Conservation (phyloP, 2,888 invertebrate species). For the Parochlus steinenii region DNA sequence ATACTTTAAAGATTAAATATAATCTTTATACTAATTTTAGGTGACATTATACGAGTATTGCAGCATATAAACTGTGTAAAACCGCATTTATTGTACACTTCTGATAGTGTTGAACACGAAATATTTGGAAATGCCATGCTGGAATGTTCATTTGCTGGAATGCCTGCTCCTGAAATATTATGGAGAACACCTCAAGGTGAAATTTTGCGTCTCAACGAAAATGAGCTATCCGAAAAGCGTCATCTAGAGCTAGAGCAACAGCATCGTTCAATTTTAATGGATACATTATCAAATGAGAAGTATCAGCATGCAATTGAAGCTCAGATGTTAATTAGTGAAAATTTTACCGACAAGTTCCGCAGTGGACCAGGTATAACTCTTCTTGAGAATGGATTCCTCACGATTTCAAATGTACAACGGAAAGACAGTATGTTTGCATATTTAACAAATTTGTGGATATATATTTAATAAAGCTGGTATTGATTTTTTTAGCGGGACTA, state of each 20-base stretch:
- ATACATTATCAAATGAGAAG: constrained; percentile 18
- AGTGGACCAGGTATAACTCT: constrained; percentile 39
- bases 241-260: constrained; percentile 13
- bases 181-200: constrained; percentile 68
- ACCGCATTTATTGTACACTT: constrained; percentile 41
- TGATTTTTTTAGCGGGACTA: too few relatives aligned
- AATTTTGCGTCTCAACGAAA: constrained; percentile 56
- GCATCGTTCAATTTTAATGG: constrained; percentile 8
- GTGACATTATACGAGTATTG: constrained; percentile 52
- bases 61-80: constrained; percentile 54
- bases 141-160: constrained; percentile 59
- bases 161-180: constrained; percentile 62
- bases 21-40: too few relatives aligned
- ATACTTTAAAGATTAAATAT: too few relatives aligned
- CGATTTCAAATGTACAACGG: constrained; percentile 50
- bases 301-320: constrained; percentile 21
- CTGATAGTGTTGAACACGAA: constrained; percentile 44
- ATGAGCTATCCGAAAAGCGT: constrained; percentile 20
- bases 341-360: constrained; percentile 3
- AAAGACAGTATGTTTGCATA: too few relatives aligned
- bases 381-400: constrained; percentile 61
- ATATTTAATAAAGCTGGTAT: too few relatives aligned
- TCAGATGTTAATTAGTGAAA: constrained; percentile 1
- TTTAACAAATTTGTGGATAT: too few relatives aligned
- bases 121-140: constrained; percentile 50